Evolutionary conservation across 2,888 invertebrate species (phyloP).

Genomic region (Campoplex nolae): DNA sequence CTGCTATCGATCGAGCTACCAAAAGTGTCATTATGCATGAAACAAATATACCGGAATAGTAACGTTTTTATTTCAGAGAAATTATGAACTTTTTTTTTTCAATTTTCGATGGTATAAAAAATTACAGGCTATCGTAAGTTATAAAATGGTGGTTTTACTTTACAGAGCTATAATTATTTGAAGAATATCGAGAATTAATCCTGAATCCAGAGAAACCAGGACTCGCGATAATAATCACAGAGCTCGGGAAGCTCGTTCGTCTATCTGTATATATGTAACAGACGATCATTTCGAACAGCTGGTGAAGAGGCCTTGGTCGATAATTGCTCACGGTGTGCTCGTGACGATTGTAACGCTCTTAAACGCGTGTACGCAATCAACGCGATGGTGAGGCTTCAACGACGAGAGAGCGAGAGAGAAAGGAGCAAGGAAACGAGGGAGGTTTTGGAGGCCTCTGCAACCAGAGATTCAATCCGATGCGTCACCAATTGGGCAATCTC

Average conservation of each 20-base stretch:
- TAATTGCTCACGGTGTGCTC: constrained; percentile 57
- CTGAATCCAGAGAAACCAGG: not conserved
- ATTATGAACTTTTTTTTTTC: not conserved
- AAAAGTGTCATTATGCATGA: not conserved
- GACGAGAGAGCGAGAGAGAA: constrained; percentile 17
- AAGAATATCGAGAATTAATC: not conserved
- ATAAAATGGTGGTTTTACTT: not conserved
- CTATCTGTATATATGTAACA: constrained; percentile 20
- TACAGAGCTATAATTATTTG: not conserved
- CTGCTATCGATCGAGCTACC: not conserved
- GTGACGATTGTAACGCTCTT: constrained; percentile 58
- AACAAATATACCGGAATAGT: not conserved
- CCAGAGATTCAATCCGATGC: constrained; percentile 35
- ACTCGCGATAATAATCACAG: not conserved
- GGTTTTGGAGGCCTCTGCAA: constrained; percentile 48
- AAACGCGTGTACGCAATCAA: constrained; percentile 59
- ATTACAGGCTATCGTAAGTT: not conserved
- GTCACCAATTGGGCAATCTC: constrained; percentile 58
- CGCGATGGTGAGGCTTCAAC: constrained; percentile 39
- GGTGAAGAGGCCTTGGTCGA: constrained; percentile 40
- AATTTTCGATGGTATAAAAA: not conserved
- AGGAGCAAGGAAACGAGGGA: constrained; percentile 21
- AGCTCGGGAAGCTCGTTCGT: not conserved
- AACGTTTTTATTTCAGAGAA: not conserved
- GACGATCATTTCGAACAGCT: constrained; percentile 54